A percentile compares a stretch with the other conserved stretches of the same genome.
Evolutionary conservation across 2,113 vertebrate species (phyloP).

Genomic region (Percopsis transmontana): DNA sequence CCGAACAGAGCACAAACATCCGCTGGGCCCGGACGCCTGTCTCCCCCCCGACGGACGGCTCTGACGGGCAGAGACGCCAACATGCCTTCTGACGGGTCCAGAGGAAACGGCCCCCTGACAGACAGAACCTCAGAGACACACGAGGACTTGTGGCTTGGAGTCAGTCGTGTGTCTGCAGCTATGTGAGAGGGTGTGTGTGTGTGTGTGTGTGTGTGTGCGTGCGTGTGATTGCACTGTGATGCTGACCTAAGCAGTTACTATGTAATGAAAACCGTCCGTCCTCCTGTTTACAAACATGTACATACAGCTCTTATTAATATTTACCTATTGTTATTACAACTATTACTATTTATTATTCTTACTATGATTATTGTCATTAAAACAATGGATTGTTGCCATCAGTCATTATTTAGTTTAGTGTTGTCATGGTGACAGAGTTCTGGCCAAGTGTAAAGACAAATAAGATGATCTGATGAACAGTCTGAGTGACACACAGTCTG

Average conservation of each 20-base stretch:
- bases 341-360: constrained; percentile 64
- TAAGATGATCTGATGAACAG: no score
- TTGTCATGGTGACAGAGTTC: constrained; percentile 41
- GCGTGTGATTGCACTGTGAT: constrained; percentile 59
- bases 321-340: constrained; percentile 75
- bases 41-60: constrained; percentile 40
- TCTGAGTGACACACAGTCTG: no score
- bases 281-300: constrained; percentile 75
- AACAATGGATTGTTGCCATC: constrained; percentile 63
- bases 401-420: constrained; percentile 59
- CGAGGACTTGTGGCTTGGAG: no score
- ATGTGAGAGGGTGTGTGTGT: constrained; percentile 29
- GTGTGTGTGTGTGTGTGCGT: constrained; percentile 49
- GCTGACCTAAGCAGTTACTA: constrained; percentile 76
- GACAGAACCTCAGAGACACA: constrained; percentile 22
- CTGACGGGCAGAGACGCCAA: no score
- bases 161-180: constrained; percentile 29
- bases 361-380: constrained; percentile 70
- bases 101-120: no score
- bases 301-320: constrained; percentile 76
- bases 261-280: constrained; percentile 73
- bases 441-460: no score
- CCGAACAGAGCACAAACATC: constrained; percentile 73
- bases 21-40: constrained; percentile 77
- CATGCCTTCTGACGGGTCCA: no score